phyloP scores from a whole-genome alignment of 2,797 vertebrate species.

The Pangasius djambal region DNA sequence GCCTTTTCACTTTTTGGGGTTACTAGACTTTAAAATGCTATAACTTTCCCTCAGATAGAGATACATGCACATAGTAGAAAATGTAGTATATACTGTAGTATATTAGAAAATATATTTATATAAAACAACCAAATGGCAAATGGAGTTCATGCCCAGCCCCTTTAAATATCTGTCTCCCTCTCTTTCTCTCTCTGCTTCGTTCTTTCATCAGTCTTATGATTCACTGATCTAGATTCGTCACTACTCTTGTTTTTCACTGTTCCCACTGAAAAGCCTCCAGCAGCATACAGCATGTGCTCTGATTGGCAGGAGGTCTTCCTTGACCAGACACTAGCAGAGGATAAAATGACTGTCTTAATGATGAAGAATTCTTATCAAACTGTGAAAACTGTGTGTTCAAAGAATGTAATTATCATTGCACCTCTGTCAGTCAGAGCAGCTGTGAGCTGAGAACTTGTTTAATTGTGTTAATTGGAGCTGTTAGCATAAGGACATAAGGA shows the following conservation, averaged over 20 bases:
- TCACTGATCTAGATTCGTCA: conserved; percentile 24
- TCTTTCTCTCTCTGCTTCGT: neutral
- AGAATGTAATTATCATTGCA: neutral
- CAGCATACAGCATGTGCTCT: conserved; percentile 10
- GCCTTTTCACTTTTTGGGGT: neutral
- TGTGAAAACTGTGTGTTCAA: neutral
- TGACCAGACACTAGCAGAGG: conserved; percentile 14
- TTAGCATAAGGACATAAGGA: neutral
- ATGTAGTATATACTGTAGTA: neutral
- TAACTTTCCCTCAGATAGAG: neutral
- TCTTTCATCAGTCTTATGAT: neutral
- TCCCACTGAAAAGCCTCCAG: neutral
- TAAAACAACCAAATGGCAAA: neutral
- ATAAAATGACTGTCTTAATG: neutral
- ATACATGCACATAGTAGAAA: neutral
- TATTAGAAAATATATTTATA: neutral
- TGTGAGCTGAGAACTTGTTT: conserved; percentile 1
- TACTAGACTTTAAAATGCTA: neutral
- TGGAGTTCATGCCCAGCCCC: neutral
- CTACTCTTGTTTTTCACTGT: neutral
- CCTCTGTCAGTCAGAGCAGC: neutral
- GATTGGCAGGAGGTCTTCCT: neutral
- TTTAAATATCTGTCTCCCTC: neutral
- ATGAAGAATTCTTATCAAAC: neutral
- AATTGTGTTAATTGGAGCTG: conserved; percentile 1